Evolutionary conservation across 1,140 invertebrate species (phyloP).

Genomic region (Temnothorax longispinosus): DNA sequence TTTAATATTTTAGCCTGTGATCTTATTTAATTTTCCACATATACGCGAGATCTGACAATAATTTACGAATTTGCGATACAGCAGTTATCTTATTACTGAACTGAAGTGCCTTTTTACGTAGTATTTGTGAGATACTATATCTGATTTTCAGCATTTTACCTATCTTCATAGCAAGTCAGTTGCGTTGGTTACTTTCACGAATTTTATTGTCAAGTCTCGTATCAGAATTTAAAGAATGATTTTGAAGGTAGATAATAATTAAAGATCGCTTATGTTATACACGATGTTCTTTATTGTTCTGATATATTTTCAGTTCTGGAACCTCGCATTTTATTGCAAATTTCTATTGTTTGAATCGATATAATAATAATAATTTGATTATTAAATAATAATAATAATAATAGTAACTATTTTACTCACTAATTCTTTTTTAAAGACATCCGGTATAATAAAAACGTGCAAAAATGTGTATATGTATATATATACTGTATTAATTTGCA

Average conservation of each 20-base stretch:
- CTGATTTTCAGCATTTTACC: background rate
- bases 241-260: slow-evolving; percentile 5
- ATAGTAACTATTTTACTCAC: background rate
- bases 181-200: background rate
- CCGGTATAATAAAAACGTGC: slow-evolving; percentile 11
- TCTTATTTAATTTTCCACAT: slow-evolving; percentile 2
- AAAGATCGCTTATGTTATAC: background rate
- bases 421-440: background rate
- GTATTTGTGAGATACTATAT: background rate
- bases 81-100: background rate
- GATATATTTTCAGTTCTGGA: slow-evolving; percentile 1
- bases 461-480: background rate
- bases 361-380: slow-evolving; percentile 12
- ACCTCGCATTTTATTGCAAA: background rate
- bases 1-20: background rate
- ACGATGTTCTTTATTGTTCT: slow-evolving; percentile 4
- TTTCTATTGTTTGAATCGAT: background rate
- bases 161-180: background rate
- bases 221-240: background rate
- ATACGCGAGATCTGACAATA: background rate
- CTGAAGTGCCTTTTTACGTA: background rate
- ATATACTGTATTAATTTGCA: slow-evolving; percentile 8
- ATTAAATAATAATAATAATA: slow-evolving; percentile 19
- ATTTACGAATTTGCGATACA: background rate
- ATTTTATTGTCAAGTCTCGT: background rate